Percentiles rank a stretch among this genome's conserved stretches.
These are phyloP conservation scores for Astropecten irregularis DNA, from an alignment of 53 echinoderm and acorn worm genomes.

Conservation along the genomic window DNA sequence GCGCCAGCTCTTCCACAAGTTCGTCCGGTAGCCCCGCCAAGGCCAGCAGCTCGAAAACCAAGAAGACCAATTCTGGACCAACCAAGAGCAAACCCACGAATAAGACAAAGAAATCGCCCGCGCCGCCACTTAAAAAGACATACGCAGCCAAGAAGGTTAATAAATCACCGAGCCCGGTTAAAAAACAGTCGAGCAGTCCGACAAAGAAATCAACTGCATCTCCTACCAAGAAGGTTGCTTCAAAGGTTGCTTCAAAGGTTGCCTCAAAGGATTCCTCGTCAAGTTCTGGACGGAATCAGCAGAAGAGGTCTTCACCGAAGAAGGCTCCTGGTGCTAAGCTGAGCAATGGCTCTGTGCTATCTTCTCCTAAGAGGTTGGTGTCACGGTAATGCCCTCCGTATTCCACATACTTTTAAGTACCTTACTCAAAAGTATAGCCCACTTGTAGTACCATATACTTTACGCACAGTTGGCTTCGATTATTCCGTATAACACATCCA, in stretches of 20 bases:
- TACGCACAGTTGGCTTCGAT: no score
- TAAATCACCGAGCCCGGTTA: slow-evolving; percentile 32
- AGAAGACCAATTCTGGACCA: neutral
- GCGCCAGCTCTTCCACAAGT: neutral
- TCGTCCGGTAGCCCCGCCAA: slow-evolving; percentile 26
- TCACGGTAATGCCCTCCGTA: no score
- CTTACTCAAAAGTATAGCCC: no score
- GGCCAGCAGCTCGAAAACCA: slow-evolving; percentile 10
- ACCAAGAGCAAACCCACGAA: neutral
- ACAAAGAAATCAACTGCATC: neutral
- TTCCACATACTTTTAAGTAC: no score
- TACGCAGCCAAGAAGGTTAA: slow-evolving; percentile 17
- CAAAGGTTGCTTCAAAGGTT: neutral
- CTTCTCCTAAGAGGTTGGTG: slow-evolving; percentile 19
- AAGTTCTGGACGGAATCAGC: slow-evolving; percentile 2
- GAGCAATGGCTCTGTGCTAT: slow-evolving; percentile 19
- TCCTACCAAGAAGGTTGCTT: slow-evolving; percentile 41
- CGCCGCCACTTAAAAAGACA: neutral
- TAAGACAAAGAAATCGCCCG: slow-evolving; percentile 20
- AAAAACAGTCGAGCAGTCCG: neutral
- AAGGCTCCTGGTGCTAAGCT: slow-evolving; percentile 8
- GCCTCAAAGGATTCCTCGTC: no score
- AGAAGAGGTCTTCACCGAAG: slow-evolving; percentile 12
- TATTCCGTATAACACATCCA: no score
- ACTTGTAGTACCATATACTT: no score